These are phyloP conservation scores for Conus betulinus DNA, from an alignment of 1,140 invertebrate genomes.

Conservation along the genomic window DNA sequence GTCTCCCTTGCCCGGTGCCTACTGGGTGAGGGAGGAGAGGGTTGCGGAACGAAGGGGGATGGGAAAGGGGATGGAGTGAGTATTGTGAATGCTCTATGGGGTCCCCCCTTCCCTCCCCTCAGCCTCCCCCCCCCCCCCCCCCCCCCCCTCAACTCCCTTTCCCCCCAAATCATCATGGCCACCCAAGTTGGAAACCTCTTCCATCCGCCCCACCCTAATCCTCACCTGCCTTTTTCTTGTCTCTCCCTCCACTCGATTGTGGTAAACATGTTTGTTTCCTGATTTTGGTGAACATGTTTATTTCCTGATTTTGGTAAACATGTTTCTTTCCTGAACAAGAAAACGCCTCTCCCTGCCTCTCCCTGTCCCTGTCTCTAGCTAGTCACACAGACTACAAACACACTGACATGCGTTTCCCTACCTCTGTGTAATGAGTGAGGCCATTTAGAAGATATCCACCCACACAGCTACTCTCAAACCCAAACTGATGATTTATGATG, in stretches of 20 bases:
- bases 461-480: too few relatives aligned
- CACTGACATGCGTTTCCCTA: too few relatives aligned
- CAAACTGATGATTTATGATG: too few relatives aligned
- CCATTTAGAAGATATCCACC: too few relatives aligned
- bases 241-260: too few relatives aligned
- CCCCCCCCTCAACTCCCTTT: not conserved
- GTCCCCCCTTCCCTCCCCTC: too few relatives aligned
- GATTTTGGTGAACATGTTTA: not conserved
- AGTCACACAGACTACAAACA: too few relatives aligned
- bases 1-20: not conserved
- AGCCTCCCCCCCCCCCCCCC: too few relatives aligned
- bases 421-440: too few relatives aligned
- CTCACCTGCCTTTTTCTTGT: too few relatives aligned
- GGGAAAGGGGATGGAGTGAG: not conserved
- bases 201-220: too few relatives aligned
- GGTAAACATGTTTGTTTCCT: not conserved
- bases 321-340: not conserved
- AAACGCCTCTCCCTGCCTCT: not conserved
- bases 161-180: not conserved
- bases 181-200: not conserved
- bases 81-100: not conserved
- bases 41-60: not conserved
- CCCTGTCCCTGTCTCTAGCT: too few relatives aligned
- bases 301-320: not conserved
- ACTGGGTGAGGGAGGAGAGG: not conserved